phyloP scores from a whole-genome alignment of 2,888 invertebrate species.

The Eutolmus rufibarbis region DNA sequence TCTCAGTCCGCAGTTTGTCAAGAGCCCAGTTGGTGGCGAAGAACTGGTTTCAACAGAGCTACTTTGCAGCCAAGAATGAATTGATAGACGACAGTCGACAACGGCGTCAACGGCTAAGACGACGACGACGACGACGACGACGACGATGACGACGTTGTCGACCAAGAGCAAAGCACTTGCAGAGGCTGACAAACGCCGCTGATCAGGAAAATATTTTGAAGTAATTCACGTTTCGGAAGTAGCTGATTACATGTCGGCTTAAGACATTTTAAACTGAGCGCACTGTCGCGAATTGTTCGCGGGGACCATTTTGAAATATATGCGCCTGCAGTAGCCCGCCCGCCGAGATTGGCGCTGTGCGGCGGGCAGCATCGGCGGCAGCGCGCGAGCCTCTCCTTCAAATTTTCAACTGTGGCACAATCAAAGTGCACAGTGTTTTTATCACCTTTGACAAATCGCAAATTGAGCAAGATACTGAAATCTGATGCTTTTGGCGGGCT shows the following conservation, averaged over 20 bases:
- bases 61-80: background rate
- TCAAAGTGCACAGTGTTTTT: constrained; percentile 4
- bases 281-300: background rate
- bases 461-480: constrained; percentile 21
- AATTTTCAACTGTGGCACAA: background rate
- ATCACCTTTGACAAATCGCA: constrained; percentile 28
- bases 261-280: constrained; percentile 7
- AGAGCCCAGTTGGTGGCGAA: constrained; percentile 10
- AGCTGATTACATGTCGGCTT: constrained; percentile 20
- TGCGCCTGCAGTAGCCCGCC: background rate
- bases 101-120: background rate
- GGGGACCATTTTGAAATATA: constrained; percentile 6
- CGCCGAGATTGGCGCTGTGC: background rate
- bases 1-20: background rate
- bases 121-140: background rate
- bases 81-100: constrained; percentile 10
- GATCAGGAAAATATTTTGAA: constrained; percentile 19
- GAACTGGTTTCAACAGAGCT: constrained; percentile 10
- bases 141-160: background rate
- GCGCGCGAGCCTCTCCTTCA: constrained; percentile 9
- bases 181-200: background rate
- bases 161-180: background rate
- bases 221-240: constrained; percentile 26
- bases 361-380: too few relatives aligned
- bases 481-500: background rate